These are phyloP conservation scores for Paelopatides confundens DNA, from an alignment of 53 echinoderm and acorn worm species.

Conservation along the genomic window DNA sequence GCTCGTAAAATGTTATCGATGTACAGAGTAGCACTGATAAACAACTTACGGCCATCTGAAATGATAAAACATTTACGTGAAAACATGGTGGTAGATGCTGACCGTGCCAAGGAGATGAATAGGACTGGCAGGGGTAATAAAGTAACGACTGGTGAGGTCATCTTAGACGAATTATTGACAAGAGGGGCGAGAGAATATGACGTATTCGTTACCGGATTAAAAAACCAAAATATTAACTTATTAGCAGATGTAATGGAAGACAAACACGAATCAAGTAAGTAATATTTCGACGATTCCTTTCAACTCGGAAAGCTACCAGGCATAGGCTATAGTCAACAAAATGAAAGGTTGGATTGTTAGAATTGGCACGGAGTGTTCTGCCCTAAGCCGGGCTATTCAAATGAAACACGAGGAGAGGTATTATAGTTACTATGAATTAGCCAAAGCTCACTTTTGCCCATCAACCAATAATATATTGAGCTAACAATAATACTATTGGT, in stretches of 20 bases:
- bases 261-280: conserved; percentile 91
- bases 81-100: conserved; percentile 80
- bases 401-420: too few species aligned
- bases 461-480: too few species aligned
- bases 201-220: conserved; percentile 75
- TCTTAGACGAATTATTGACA: conserved; percentile 78
- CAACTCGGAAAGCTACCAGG: too few species aligned
- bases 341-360: too few species aligned
- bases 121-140: conserved; percentile 79
- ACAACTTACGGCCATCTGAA: conserved; percentile 78
- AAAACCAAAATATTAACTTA: conserved; percentile 78
- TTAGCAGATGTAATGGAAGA: conserved; percentile 91
- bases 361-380: too few species aligned
- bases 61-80: conserved; percentile 83
- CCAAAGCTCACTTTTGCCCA: too few species aligned
- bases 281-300: too few species aligned
- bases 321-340: too few species aligned
- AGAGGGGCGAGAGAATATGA: conserved; percentile 88
- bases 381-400: too few species aligned
- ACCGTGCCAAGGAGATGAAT: conserved; percentile 76
- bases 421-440: too few species aligned
- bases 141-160: conserved; percentile 73
- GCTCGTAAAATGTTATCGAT: conserved; percentile 52
- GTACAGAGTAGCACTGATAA: conserved; percentile 67
- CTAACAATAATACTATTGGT: too few species aligned